phyloP scores from a whole-genome alignment of 2,797 vertebrate species.

The Fratercula arctica region DNA sequence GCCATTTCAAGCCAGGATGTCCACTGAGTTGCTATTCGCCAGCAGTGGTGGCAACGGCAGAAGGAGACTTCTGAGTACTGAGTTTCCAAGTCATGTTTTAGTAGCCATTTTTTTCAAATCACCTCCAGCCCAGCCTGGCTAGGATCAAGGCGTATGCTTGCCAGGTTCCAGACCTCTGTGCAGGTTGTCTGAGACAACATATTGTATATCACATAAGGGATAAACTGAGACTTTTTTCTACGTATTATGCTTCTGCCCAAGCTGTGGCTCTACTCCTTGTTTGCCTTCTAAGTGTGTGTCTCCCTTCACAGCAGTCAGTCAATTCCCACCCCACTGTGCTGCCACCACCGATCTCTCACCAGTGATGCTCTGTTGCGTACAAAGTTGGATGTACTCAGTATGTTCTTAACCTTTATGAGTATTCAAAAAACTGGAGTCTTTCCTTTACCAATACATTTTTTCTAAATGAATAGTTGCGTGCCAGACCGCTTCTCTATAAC shows the following conservation, averaged over 20 bases:
- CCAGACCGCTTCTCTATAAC: not conserved
- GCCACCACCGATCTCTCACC: not conserved
- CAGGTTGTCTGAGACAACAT: not conserved
- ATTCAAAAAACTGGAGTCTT: not conserved
- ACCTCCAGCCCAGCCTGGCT: not conserved
- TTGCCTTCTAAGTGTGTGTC: accelerated
- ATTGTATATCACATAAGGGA: not conserved
- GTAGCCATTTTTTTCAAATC: not conserved
- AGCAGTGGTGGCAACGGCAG: not conserved
- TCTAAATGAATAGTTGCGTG: not conserved
- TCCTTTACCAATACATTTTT: not conserved
- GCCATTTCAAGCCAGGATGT: not conserved
- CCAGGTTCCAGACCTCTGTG: not conserved
- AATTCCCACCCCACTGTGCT: not conserved
- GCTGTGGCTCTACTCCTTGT: not conserved
- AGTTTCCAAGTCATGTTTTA: not conserved
- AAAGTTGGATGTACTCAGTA: not conserved
- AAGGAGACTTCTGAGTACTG: not conserved
- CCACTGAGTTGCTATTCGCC: not conserved
- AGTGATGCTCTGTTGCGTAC: accelerated
- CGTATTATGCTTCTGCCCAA: accelerated
- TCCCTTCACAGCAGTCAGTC: not conserved
- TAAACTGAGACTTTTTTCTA: not conserved
- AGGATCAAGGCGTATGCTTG: not conserved
- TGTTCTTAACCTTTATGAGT: not conserved